phyloP scores from a whole-genome alignment of 2,113 vertebrate genomes.

The Sylvietta virens region DNA sequence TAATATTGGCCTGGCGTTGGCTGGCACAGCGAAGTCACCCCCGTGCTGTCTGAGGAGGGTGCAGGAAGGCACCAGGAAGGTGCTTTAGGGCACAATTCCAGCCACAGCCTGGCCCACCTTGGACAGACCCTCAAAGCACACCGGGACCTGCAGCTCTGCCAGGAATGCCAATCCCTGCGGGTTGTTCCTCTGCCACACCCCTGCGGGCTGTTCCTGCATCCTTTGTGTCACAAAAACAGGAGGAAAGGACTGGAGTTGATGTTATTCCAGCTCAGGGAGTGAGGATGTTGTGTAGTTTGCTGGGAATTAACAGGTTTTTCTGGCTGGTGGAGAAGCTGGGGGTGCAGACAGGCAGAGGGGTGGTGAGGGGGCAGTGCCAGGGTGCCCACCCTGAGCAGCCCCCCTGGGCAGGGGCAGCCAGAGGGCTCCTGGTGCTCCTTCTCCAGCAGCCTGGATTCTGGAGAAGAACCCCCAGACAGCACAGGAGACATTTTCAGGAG shows the following conservation, averaged over 20 bases:
- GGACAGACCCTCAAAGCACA: background rate
- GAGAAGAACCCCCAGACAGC: background rate
- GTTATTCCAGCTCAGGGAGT: background rate
- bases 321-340: accelerated
- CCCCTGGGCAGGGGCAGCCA: background rate
- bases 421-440: background rate
- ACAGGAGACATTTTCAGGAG: accelerated
- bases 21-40: background rate
- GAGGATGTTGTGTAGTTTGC: background rate
- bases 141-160: background rate
- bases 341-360: background rate
- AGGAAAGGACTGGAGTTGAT: background rate
- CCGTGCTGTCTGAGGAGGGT: background rate
- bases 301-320: background rate
- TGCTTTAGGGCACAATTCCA: background rate
- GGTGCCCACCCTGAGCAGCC: background rate
- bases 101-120: background rate
- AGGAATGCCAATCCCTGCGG: background rate
- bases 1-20: background rate
- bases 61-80: background rate
- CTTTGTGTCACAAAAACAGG: background rate
- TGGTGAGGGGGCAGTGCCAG: background rate
- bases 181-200: background rate
- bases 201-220: background rate
- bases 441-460: background rate